Evolutionary conservation across 35 echinoderm and acorn worm species (phyloP).

Genomic region (Amphiura filiformis): DNA sequence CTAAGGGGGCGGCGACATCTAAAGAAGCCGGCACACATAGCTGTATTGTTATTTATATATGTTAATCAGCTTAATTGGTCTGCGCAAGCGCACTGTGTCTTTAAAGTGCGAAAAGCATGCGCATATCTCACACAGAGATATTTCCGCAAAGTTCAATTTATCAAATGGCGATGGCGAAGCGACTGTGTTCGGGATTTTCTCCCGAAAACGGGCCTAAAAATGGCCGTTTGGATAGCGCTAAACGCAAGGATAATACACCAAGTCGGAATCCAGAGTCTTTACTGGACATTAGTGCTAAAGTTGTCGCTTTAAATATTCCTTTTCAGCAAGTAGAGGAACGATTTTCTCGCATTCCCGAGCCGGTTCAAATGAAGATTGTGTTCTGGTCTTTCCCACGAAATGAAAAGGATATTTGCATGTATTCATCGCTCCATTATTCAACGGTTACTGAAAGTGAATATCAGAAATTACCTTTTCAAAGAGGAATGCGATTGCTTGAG

Average conservation of each 20-base stretch:
- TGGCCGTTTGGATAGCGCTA: constrained; percentile 48
- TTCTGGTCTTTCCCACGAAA: constrained; percentile 99
- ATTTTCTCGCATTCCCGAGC: constrained; percentile 99
- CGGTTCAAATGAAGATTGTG: constrained; percentile 97
- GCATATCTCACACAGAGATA: constrained; percentile 29
- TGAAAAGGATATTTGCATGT: constrained; percentile 99
- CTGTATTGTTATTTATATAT: constrained; percentile 95
- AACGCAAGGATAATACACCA: constrained; percentile 60
- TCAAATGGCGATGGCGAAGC: constrained; percentile 98
- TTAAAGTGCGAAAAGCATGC: constrained; percentile 82
- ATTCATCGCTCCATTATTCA: constrained; percentile 96
- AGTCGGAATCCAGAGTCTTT: constrained; percentile 84
- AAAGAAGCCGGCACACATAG: constrained; percentile 60
- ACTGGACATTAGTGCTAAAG: constrained; percentile 98
- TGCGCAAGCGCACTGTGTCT: constrained; percentile 75
- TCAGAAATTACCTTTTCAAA: constrained; percentile 99
- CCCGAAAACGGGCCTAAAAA: constrained; percentile 73
- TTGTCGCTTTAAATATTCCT: constrained; percentile 99
- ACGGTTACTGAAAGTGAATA: constrained; percentile 98
- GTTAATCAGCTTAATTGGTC: constrained; percentile 96
- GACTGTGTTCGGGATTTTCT: constrained; percentile 85
- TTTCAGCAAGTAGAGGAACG: constrained; percentile 99
- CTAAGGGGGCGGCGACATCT: constrained; percentile 70
- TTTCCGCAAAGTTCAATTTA: constrained; percentile 53
- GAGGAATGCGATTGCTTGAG: constrained; percentile 96